phyloP scores from a whole-genome alignment of 2,113 vertebrate species.

The Nanorana parkeri region DNA sequence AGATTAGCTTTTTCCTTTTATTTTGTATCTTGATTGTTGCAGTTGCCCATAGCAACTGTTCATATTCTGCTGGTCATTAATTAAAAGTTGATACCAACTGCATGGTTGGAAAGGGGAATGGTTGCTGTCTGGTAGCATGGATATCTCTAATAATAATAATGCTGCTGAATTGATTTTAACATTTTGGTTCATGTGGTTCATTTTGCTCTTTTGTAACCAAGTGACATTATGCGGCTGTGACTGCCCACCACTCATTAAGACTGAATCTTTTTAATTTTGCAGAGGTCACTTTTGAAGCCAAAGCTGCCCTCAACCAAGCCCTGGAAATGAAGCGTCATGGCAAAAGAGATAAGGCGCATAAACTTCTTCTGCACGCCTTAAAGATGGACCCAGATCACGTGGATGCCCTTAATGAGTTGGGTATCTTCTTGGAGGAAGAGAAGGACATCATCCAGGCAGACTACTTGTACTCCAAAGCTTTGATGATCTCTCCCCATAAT shows the following conservation, averaged over 20 bases:
- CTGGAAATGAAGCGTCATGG: slow-evolving; percentile 93
- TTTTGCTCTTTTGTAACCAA: too few relatives aligned
- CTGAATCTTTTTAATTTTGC: slow-evolving; percentile 56
- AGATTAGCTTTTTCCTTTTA: too few relatives aligned
- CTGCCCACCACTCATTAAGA: neutral
- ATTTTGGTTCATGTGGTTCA: too few relatives aligned
- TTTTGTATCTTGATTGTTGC: too few relatives aligned
- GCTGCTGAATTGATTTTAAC: too few relatives aligned
- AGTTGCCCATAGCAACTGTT: too few relatives aligned
- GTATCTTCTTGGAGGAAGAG: slow-evolving; percentile 92
- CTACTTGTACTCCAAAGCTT: slow-evolving; percentile 89
- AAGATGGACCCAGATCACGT: slow-evolving; percentile 91
- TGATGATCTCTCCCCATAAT: slow-evolving; percentile 87
- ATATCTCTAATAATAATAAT: too few relatives aligned
- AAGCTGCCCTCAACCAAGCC: slow-evolving; percentile 89
- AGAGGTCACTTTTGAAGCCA: slow-evolving; percentile 87
- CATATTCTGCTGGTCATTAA: too few relatives aligned
- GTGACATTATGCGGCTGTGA: too few relatives aligned
- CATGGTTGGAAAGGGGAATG: too few relatives aligned
- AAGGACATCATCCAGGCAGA: slow-evolving; percentile 94
- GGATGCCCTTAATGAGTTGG: slow-evolving; percentile 90
- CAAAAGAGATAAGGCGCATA: slow-evolving; percentile 92
- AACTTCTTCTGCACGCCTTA: slow-evolving; percentile 89
- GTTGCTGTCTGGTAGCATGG: too few relatives aligned
- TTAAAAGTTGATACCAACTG: too few relatives aligned